Base-by-base conservation (phyloP, 1,140 invertebrate genomes). In the Diorhabda carinulata region DNA sequence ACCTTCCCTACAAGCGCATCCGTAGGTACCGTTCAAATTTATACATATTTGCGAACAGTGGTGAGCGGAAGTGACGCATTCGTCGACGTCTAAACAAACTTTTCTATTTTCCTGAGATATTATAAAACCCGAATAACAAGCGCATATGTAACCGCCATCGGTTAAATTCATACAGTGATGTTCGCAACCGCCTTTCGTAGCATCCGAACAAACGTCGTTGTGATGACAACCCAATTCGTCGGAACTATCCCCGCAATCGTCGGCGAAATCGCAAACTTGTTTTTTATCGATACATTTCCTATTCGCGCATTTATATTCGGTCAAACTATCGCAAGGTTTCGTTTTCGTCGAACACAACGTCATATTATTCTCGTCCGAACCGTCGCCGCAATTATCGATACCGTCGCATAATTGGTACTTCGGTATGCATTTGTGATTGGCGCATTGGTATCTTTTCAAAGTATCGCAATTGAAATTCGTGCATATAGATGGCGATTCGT, bases 341-440 rank as follows among this genome's bases (percentile, higher is more conserved):
- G 86, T 83, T 69, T 87, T 87, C n/a, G 86, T 83, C 2, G 89
- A 86, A 77, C 93, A 97, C 61, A 94, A 82, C 2, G 91, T 95
- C 87, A 95, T 91, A 82, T 95, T 94, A 78, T 96, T 96, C 81
- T 97, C 95, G 79, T 97, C 95, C 1, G 91, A 93, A 52, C 93
- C 92, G 80, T 98, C 96, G 40, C 92, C 92, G 82, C 96, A 98
- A 78, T 98, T 93, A 80, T 97, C 92, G 3, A 91, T 82, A 4
- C 92, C 90, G 81, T 97, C 92, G 80, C 94, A 86, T 9, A 93
- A 82, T 70, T 92, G 89, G 76, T 91, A 96, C 10, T 88, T 86
- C 0, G 92, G 89, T 58, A 98, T 92, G 76, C 96, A 98, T 66
- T 91, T 90, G 70, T 92, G 89, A 80, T 97, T 97, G 56, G 87